Conservation (phyloP, 2,888 invertebrate species). For the Gnatocerus cornutus region DNA sequence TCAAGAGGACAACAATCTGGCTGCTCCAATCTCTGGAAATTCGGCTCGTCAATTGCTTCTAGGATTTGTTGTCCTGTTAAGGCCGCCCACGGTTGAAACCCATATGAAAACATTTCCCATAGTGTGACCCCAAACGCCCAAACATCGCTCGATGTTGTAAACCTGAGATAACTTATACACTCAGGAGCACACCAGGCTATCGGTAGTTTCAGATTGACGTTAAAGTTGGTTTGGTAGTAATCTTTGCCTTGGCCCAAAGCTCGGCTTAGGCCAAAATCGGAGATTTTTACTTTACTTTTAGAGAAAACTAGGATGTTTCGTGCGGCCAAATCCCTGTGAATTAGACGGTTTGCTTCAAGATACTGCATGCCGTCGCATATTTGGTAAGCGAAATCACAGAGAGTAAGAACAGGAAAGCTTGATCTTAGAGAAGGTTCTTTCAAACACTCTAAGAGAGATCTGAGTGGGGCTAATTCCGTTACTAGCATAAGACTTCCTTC, state of each 20-base stretch:
- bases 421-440: slow-evolving; percentile 92
- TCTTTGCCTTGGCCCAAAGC: slow-evolving; percentile 98
- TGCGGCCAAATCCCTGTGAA: slow-evolving; percentile 98
- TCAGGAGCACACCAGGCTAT: slow-evolving; percentile 99
- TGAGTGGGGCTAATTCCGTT: slow-evolving; percentile 95
- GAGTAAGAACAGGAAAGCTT: slow-evolving; percentile 92
- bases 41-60: slow-evolving; percentile 95
- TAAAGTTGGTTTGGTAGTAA: slow-evolving; percentile 99
- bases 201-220: slow-evolving; percentile 96
- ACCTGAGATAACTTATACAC: slow-evolving; percentile 95
- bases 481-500: slow-evolving; percentile 77
- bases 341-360: slow-evolving; percentile 94
- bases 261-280: slow-evolving; percentile 96
- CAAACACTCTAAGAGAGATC: slow-evolving; percentile 95
- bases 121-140: slow-evolving; percentile 97
- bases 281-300: slow-evolving; percentile 97
- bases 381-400: slow-evolving; percentile 96
- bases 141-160: slow-evolving; percentile 97
- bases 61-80: slow-evolving; percentile 91
- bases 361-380: slow-evolving; percentile 99
- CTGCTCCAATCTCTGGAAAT: slow-evolving; percentile 91
- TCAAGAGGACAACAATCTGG: slow-evolving; percentile 96
- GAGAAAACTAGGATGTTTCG: slow-evolving; percentile 98
- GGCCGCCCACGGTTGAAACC: slow-evolving; percentile 98
- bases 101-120: slow-evolving; percentile 99